Evolutionary conservation across 2,797 vertebrate species (phyloP).

Genomic region (Amblyopsis hoosieri): DNA sequence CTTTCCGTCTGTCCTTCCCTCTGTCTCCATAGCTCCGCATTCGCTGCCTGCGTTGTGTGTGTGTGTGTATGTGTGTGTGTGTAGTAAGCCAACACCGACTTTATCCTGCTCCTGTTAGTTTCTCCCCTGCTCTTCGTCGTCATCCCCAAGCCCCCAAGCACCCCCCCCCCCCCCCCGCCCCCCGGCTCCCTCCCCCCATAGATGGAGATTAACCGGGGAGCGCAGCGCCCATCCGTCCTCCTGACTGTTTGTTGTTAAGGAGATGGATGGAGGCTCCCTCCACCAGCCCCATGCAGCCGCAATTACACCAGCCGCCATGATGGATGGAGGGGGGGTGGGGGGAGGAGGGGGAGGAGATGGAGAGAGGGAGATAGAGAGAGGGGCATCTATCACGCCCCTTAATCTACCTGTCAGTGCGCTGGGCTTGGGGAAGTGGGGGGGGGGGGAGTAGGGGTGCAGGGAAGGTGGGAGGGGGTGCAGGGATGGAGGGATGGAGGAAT

Average conservation of each 20-base stretch:
- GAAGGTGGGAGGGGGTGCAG: neutral
- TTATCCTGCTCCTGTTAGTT: too few relatives aligned
- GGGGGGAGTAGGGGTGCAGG: neutral
- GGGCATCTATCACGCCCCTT: conserved; percentile 82
- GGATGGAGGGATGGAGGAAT: neutral
- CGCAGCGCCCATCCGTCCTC: conserved; percentile 80
- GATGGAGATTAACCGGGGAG: conserved; percentile 84
- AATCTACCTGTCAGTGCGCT: conserved; percentile 83
- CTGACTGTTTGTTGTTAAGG: conserved; percentile 88
- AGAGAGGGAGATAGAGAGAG: conserved; percentile 74
- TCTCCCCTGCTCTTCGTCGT: neutral
- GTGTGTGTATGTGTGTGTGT: too few relatives aligned
- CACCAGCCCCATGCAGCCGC: conserved; percentile 81
- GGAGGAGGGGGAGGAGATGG: conserved; percentile 52
- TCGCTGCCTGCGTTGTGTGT: too few relatives aligned
- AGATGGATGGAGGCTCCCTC: conserved; percentile 84
- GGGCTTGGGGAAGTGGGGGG: conserved; percentile 39
- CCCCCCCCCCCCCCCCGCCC: conserved; percentile 3
- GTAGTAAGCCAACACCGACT: too few relatives aligned
- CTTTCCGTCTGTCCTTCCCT: too few relatives aligned
- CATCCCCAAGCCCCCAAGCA: conserved; percentile 3
- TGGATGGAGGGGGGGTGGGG: conserved; percentile 75
- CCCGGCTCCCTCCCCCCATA: conserved; percentile 49
- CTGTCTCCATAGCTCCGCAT: too few relatives aligned
- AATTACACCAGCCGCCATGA: conserved; percentile 84